Evolutionary conservation across 2,113 vertebrate genomes (phyloP), one percentile per base, ranked within the genome.

Genomic region (Perca fluviatilis): DNA sequence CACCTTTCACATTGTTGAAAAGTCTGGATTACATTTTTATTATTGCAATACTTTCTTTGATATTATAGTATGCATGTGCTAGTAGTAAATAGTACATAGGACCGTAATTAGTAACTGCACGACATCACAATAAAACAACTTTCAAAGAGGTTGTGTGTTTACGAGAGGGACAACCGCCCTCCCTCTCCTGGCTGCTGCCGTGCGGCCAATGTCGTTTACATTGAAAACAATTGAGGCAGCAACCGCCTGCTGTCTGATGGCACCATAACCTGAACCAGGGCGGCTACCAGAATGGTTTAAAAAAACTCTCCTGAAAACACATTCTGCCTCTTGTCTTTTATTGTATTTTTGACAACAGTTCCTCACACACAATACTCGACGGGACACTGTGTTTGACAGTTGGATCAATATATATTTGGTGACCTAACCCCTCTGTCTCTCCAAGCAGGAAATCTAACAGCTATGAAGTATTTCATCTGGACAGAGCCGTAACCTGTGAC

Each of bases 351-450:
- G 60, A 63, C 51, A 66, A 46, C 56, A 36, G 61, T 81, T 54
- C 12, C 13, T 69, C 72, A 75, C 69, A 71, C 33, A n/a, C 57
- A 73, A 13, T 47, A 46, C 80, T 89, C 87, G 82, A 25, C 25
- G 66, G 81, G 82, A 92, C 80, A 67, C 6, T 63, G 69, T 82
- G 84, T 83, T 61, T 79, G 81, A 83, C 73, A 88, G 64, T 63
- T 80, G 86, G 88, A 94, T 95, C 93, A 93, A 94, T 94, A 94
- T 91, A 92, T 90, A 93, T 93, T 89, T 92, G 90, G 85, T 94
- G 94, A 93, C 93, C 93, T 91, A 86, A 82, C 89, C 93, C 80
- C 82, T 88, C 65, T 87, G 80, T 86, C 82, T 82, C 86, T 91
- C 89, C 83, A 82, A 90, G 86, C 89, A 86, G 85, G 88, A 92